Percentiles rank a stretch among this genome's conserved stretches.
Evolutionary conservation across 2,888 invertebrate species (phyloP).

Genomic region (Dolichopus griseipennis): DNA sequence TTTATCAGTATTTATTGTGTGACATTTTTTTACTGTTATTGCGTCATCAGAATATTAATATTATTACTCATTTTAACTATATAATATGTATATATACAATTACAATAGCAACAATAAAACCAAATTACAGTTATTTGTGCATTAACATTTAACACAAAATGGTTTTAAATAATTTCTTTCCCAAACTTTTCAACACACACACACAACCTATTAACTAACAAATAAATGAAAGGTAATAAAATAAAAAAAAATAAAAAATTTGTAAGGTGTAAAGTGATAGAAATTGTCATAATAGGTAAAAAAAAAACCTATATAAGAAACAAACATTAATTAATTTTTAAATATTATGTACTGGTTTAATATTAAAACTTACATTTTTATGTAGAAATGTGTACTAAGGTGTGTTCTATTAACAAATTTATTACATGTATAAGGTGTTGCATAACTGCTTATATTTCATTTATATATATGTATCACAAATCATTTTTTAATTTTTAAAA

Average conservation of each 20-base stretch:
- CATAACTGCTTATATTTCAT: too few relatives aligned
- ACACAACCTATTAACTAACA: neutral
- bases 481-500: too few relatives aligned
- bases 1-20: too few relatives aligned
- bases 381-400: neutral
- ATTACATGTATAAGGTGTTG: too few relatives aligned
- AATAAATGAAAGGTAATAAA: neutral
- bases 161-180: neutral
- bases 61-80: neutral
- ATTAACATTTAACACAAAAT: neutral
- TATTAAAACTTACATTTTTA: neutral
- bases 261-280: neutral
- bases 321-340: too few relatives aligned
- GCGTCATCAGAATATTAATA: neutral
- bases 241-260: neutral
- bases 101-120: too few relatives aligned
- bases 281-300: neutral
- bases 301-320: too few relatives aligned
- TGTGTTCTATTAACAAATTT: neutral
- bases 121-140: too few relatives aligned
- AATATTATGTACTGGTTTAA: neutral
- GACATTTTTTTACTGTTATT: neutral
- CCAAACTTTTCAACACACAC: too few relatives aligned
- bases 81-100: too few relatives aligned
- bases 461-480: too few relatives aligned